Evolutionary conservation across 2,888 invertebrate species (phyloP), one percentile per base, ranked within the genome.

Genomic region (Athalia cordata): DNA sequence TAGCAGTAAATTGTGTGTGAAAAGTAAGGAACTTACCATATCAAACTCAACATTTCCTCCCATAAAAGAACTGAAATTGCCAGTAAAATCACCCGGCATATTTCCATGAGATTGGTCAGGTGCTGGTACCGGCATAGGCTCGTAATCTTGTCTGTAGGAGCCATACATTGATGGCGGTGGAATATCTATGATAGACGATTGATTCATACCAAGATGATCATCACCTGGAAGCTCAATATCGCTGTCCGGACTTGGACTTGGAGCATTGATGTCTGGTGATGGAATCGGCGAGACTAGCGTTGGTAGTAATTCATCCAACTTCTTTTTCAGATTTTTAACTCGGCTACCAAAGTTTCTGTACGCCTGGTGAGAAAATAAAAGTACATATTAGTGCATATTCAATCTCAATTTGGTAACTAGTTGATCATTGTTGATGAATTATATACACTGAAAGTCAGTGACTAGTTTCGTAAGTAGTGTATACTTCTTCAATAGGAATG

Each of bases 301-400:
- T 15, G 95, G 93, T 83, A 94, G 93, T 79, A 96, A 91, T 84
- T 98, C 97, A 83, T 96, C 96, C 29, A 98, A 90, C 87, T 96
- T 97, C 77, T 95, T 94, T 88, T 97, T 96, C 70, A 98, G 92
- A 76, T 94, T 94, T 86, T 96, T 95, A 0, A 99, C 97, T 79
- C 98, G 93, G 11, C 94, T 94, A 0, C 97, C 97, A 91, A 98
- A 99, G 89, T 96, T 97, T 91, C 96, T 96, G 89, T 98, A 99
- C 2, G 99, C 98, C 97, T 98, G 87, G 13, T 89, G 84, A 80
- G 67, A 47, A 70, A 77, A 80, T 64, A 45, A 43, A 62, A 50
- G 55, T 55, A 49, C 52, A 57, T 29, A 43, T 8, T 57, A 47
- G 57, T 47, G 47, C 11, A 68, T 50, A n/a, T 57, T 67, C 29